phyloP scores from a whole-genome alignment of 2,888 invertebrate genomes.

The Epicampocera succincta region DNA sequence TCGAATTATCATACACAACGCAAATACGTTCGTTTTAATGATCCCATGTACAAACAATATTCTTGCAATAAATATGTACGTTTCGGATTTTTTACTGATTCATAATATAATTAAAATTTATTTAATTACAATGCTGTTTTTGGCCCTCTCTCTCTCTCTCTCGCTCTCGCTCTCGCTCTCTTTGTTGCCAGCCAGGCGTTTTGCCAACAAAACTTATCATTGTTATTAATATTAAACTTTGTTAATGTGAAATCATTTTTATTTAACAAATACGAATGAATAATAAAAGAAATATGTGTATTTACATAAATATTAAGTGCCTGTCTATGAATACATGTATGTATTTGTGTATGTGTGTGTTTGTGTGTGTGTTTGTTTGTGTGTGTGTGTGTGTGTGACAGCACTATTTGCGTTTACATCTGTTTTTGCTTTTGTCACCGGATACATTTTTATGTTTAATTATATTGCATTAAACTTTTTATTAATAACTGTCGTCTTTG shows the following conservation, averaged over 20 bases:
- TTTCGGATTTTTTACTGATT: slow-evolving; percentile 27
- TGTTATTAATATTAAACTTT: slow-evolving; percentile 51
- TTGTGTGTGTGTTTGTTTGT: not conserved
- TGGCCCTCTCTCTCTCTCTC: not conserved
- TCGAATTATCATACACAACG: slow-evolving; percentile 4
- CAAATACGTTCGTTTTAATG: not conserved
- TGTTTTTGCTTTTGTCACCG: slow-evolving; percentile 4
- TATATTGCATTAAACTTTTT: slow-evolving; percentile 20
- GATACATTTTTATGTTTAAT: slow-evolving; percentile 3
- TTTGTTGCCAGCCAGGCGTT: not conserved
- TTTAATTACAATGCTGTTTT: slow-evolving; percentile 47
- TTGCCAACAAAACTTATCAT: slow-evolving; percentile 14
- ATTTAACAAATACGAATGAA: slow-evolving; percentile 11
- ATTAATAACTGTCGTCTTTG: not conserved
- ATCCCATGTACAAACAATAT: slow-evolving; percentile 4
- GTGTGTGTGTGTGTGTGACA: not conserved
- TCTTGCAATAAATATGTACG: not conserved
- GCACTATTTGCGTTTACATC: not conserved
- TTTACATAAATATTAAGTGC: not conserved
- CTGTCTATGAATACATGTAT: no score
- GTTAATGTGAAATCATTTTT: slow-evolving; percentile 46
- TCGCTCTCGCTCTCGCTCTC: not conserved
- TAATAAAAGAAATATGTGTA: not conserved
- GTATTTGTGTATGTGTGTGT: not conserved
- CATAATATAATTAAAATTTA: slow-evolving; percentile 61